Base-by-base conservation (phyloP, 2,888 invertebrate species). In the Agrochola circellaris region DNA sequence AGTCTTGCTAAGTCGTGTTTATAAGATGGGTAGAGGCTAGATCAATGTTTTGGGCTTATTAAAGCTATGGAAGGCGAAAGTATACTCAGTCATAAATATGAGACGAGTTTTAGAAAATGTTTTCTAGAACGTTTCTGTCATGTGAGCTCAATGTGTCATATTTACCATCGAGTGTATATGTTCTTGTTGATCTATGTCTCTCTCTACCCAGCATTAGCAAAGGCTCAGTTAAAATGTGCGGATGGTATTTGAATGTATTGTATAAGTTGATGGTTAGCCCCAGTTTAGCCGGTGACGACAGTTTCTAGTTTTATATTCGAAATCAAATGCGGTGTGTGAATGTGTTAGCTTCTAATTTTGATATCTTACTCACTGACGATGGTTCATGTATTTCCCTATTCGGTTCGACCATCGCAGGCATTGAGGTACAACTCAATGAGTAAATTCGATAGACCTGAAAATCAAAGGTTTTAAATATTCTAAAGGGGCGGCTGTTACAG, bases 281-380 rank as follows among this genome's bases (percentile, higher is more conserved):
- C 86, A 74, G 64, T 68, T 77, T 11, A 79, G 38, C 67, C 67
- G 61, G 76, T 77, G 79, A 75, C 77, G 74, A 77, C 87, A 79
- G 68, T 89, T 83, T 87, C 79, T 87, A 86, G 78, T 87, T 88
- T 86, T 89, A 81, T 88, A 88, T 82, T 85, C 76, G 84, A 86
- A 76, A 79, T 85, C 78, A 81, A 85, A 88, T 68, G 87, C 82
- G 84, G 84, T 87, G 89, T 84, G 85, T 86, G 84, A 84, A 83
- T 83, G 87, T 86, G 83, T 74, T 87, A 80, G 89, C 82, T 82
- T 85, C 75, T 79, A 78, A 83, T 83, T 83, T 83, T 83, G 82
- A 85, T 83, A 86, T 73, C 83, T 73, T 86, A 86, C 70, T 83
- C 79, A 42, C 75, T 73, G 71, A 17, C 51, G 79, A 77, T 81